Evolutionary conservation across 2,888 invertebrate species (phyloP).

Genomic region (Mimumesa dahlbomi): DNA sequence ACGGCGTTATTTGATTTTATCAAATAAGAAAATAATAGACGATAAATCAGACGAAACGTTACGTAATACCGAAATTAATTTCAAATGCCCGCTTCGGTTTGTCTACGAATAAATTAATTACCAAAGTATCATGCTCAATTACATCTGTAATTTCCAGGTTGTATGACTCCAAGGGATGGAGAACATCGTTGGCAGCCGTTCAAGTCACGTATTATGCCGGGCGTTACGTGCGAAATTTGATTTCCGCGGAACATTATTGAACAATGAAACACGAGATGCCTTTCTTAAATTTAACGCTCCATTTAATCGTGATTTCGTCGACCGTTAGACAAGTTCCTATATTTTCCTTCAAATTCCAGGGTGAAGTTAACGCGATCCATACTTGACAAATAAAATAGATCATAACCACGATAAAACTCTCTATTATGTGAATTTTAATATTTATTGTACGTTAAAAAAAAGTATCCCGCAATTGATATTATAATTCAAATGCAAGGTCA

Average conservation of each 20-base stretch:
- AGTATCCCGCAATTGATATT: no score
- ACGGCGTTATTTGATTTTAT: background rate
- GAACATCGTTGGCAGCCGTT: slow-evolving; percentile 54
- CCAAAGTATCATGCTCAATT: slow-evolving; percentile 5
- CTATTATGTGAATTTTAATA: no score
- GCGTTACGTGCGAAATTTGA: slow-evolving; percentile 44
- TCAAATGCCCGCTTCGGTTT: background rate
- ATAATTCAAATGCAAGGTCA: no score
- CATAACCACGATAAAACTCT: no score
- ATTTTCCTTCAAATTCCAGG: background rate
- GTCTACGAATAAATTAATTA: background rate
- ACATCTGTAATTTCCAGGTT: slow-evolving; percentile 41
- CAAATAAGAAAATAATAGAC: background rate
- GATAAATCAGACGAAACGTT: background rate
- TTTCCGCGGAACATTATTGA: slow-evolving; percentile 38
- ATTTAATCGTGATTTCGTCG: background rate
- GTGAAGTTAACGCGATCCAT: no score
- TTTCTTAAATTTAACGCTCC: slow-evolving; percentile 22
- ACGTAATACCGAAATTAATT: background rate
- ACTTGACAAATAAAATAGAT: no score
- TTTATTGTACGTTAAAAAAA: no score
- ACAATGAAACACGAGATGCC: slow-evolving; percentile 42
- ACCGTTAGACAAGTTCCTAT: no score
- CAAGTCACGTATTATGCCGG: slow-evolving; percentile 51
- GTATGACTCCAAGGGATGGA: slow-evolving; percentile 22